Evolutionary conservation across 2,113 vertebrate genomes (phyloP), one percentile per base, ranked within the genome.

Genomic region (Egretta garzetta): DNA sequence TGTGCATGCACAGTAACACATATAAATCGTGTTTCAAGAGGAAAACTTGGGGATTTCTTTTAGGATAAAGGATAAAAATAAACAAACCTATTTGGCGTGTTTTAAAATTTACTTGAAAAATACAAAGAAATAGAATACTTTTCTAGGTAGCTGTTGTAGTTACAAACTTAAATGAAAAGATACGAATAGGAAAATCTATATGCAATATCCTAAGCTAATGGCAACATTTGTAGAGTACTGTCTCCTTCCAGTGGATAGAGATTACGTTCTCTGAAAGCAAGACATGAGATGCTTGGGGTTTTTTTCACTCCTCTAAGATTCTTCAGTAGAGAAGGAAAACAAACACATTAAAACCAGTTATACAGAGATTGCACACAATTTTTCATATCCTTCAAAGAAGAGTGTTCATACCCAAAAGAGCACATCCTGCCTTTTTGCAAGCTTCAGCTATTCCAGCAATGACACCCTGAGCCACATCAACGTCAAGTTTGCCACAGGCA

Each of bases 401-500:
- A 47, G 12, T 1, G 14, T 41, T 64, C 98, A 93, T 98, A 99
- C 99, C 99, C 35, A 99, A 93, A 58, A 99, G 98, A 50, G 99
- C 99, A 70, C 99, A 99, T 79, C 99, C 99, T 15, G 99, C 99
- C 83, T 97, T 96, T 84, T 95, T 94, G 52, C 99, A 99, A 12
- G 99, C 99, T 64, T 98, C 97, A 2, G 99, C 99, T 16, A 99
- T 97, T 28, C 99, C 99, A 12, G 98, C 97, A 8, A 99, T 97
- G 77, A 99, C 98, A 0, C 98, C 66, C 56, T 98, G 97, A 3
- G 99, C 98, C 14, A 98, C 98, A 0, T 74, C 88, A n/a, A 99
- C 98, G 1, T 99, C 99, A n/a, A 99, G 98, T 37, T 95, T 98
- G n/a, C 99, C 99, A 49, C 99, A 99, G 95, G 99, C 98, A 96